A percentile compares a stretch with the other conserved stretches of the same genome.
These are phyloP conservation scores for Crotalus tigris DNA, from an alignment of 2,113 vertebrate species.

Conservation along the genomic window DNA sequence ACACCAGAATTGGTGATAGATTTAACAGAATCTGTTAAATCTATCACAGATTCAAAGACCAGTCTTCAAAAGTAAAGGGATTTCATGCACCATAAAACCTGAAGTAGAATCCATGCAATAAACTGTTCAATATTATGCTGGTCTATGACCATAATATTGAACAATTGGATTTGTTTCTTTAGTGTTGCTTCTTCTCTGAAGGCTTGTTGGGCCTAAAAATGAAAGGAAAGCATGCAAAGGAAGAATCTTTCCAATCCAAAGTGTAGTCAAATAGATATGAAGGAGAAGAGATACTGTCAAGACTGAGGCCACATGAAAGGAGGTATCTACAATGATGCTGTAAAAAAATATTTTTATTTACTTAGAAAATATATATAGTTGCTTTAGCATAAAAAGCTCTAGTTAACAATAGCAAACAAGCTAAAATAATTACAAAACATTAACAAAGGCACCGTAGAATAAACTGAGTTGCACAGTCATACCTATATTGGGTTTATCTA, in stretches of 20 bases:
- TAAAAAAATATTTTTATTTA: not conserved
- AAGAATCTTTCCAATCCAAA: not conserved
- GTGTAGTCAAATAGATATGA: not conserved
- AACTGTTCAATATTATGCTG: not conserved
- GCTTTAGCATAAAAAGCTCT: not conserved
- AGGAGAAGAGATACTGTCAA: not conserved
- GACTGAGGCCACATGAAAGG: not conserved
- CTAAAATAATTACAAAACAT: not conserved
- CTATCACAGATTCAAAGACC: not conserved
- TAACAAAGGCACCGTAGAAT: not conserved
- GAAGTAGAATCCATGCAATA: not conserved
- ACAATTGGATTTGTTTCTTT: not conserved
- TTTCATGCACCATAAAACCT: not conserved
- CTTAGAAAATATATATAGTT: not conserved
- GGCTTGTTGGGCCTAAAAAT: not conserved
- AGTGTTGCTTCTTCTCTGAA: not conserved
- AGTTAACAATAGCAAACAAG: not conserved
- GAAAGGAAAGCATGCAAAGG: not conserved
- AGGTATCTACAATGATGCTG: not conserved
- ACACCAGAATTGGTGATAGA: not conserved
- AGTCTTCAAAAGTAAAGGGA: not conserved
- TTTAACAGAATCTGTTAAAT: not conserved
- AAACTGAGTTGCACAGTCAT: not conserved
- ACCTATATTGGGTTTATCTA: not conserved
- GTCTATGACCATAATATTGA: not conserved